A percentile compares a stretch with the other conserved stretches of the same genome.
These are phyloP conservation scores for Raphicerus campestris DNA, from an alignment of 2,113 vertebrate genomes.

Conservation along the genomic window DNA sequence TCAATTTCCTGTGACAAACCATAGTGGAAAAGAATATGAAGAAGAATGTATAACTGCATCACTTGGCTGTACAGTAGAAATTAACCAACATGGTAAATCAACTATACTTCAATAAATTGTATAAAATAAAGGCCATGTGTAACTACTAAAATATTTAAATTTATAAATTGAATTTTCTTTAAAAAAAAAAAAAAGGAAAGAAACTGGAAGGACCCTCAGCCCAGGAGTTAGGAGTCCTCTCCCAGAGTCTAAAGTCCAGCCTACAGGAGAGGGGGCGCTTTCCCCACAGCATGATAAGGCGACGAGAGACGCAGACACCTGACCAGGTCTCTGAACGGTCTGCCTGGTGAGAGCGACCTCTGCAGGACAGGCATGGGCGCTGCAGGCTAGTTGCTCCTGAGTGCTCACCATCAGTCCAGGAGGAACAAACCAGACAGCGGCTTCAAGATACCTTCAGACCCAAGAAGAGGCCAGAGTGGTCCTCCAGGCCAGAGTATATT, in stretches of 20 bases:
- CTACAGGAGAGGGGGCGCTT: not conserved
- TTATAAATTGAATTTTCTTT: not conserved
- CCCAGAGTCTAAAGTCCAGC: not conserved
- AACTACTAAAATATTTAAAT: not conserved
- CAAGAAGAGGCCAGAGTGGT: too few species aligned
- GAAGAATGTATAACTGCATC: not conserved
- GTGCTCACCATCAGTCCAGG: too few species aligned
- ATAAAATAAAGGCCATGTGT: not conserved
- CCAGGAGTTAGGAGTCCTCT: not conserved
- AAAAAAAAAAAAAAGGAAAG: not conserved
- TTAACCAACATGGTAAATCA: not conserved
- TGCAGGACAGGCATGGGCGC: accelerated
- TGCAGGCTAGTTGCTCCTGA: not conserved
- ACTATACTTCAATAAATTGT: not conserved
- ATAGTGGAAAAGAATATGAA: not conserved
- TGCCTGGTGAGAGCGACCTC: not conserved
- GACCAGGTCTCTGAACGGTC: not conserved
- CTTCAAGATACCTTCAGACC: too few species aligned
- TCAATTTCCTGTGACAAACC: not conserved
- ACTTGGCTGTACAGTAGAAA: not conserved
- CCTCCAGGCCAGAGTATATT: too few species aligned
- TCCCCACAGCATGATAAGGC: too few species aligned
- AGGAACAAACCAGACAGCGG: too few species aligned
- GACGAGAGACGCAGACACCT: accelerated
- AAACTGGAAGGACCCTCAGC: not conserved